Percentiles rank a stretch among this genome's conserved stretches.
Evolutionary conservation across 2,797 vertebrate species (phyloP).

Genomic region (Scyliorhinus canicula): DNA sequence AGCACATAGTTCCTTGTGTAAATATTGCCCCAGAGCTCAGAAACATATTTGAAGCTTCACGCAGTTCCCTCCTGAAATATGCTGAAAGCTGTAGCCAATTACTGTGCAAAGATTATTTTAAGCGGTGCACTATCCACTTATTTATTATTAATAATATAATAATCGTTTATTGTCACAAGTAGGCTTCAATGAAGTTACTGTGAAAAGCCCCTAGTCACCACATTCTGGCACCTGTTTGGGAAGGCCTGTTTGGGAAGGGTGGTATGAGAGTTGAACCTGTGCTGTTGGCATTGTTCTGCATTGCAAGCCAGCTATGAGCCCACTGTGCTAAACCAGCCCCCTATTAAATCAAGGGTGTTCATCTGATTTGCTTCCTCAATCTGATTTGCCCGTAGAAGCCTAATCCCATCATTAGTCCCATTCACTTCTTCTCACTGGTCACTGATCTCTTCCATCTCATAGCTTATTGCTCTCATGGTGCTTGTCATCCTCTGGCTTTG

Average conservation of each 20-base stretch:
- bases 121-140: background rate
- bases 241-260: too few relatives aligned
- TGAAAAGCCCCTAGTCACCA: too few relatives aligned
- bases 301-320: too few relatives aligned
- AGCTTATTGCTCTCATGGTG: background rate
- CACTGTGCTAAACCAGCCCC: too few relatives aligned
- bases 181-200: too few relatives aligned
- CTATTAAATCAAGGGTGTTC: background rate
- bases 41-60: background rate
- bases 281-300: too few relatives aligned
- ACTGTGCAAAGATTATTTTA: background rate
- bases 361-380: background rate
- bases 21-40: background rate
- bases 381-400: background rate
- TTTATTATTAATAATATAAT: background rate
- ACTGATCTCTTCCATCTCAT: background rate
- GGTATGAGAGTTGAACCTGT: too few relatives aligned
- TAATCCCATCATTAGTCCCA: background rate
- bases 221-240: too few relatives aligned
- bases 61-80: background rate
- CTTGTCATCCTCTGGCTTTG: background rate
- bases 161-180: too few relatives aligned
- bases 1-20: background rate
- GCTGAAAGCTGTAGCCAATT: background rate
- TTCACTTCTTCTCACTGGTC: background rate